A percentile compares a stretch with the other conserved stretches of the same genome.
These are phyloP conservation scores for Agapetus fuscipes DNA, from an alignment of 2,888 invertebrate species.

Conservation along the genomic window DNA sequence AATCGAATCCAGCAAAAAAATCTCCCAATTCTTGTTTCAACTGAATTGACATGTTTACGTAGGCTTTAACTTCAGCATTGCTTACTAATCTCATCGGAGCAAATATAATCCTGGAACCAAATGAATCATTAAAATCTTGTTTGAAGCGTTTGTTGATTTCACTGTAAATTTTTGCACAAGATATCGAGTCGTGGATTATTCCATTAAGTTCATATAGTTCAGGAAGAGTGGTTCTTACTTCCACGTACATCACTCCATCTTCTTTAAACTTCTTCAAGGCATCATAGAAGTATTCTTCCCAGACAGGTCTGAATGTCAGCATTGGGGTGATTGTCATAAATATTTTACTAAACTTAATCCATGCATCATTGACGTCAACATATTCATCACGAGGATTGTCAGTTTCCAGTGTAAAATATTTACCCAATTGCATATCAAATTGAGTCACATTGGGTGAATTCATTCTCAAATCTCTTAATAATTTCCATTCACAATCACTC, in stretches of 20 bases:
- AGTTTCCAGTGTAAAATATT: conserved; percentile 46
- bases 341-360: conserved; percentile 47
- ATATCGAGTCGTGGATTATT: conserved; percentile 39
- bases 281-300: conserved; percentile 56
- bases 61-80: conserved; percentile 30
- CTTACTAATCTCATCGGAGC: conserved; percentile 48
- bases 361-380: conserved; percentile 45
- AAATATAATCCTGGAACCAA: conserved; percentile 60
- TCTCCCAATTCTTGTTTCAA: conserved; percentile 48
- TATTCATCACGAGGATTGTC: conserved; percentile 42
- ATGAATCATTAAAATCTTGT: conserved; percentile 50
- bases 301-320: conserved; percentile 52
- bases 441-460: conserved; percentile 30
- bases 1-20: conserved; percentile 67
- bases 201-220: conserved; percentile 58
- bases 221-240: conserved; percentile 55
- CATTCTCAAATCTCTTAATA: conserved; percentile 36
- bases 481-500: conserved; percentile 35
- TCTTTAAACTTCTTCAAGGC: conserved; percentile 50
- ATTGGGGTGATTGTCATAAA: conserved; percentile 46
- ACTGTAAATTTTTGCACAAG: conserved; percentile 50
- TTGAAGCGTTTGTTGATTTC: conserved; percentile 48
- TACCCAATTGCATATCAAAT: conserved; percentile 45
- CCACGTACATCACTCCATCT: conserved; percentile 62
- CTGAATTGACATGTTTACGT: conserved; percentile 33